Evolutionary conservation across 1,140 invertebrate genomes (phyloP).

Genomic region (Plectus sambesii): DNA sequence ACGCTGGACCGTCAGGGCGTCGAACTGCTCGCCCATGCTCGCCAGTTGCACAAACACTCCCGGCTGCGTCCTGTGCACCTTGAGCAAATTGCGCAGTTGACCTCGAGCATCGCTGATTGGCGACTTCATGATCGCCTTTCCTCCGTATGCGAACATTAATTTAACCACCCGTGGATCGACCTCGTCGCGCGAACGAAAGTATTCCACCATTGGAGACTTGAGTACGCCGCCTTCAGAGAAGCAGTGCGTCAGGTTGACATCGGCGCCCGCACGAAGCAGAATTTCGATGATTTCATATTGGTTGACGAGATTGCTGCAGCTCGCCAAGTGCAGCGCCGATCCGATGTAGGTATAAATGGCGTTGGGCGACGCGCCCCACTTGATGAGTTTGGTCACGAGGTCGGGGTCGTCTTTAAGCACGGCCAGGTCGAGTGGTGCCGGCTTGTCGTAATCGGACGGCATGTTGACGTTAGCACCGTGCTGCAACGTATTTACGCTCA

Average conservation of each 20-base stretch:
- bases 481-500: conserved; percentile 5
- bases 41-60: conserved; percentile 10
- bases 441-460: conserved; percentile 24
- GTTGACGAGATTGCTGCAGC: conserved; percentile 17
- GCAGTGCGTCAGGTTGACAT: conserved; percentile 19
- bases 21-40: conserved; percentile 22
- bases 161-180: conserved; percentile 21
- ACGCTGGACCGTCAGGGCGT: conserved; percentile 19
- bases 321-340: conserved; percentile 26
- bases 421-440: conserved; percentile 25
- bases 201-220: conserved; percentile 28
- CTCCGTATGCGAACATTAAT: conserved; percentile 22
- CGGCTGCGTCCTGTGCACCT: conserved; percentile 10
- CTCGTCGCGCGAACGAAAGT: conserved; percentile 24
- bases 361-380: conserved; percentile 23
- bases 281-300: conserved; percentile 20
- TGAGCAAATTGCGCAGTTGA: conserved; percentile 22
- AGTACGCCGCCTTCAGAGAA: conserved; percentile 20
- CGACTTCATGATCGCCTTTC: conserved; percentile 23
- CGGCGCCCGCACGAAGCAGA: conserved; percentile 22
- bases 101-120: conserved; percentile 22
- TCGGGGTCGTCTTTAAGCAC: conserved; percentile 25
- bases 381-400: conserved; percentile 17
- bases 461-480: conserved; percentile 26
- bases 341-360: conserved; percentile 25